phyloP scores from a whole-genome alignment of 2,888 invertebrate species.

The Synanthedon tipuliformis region DNA sequence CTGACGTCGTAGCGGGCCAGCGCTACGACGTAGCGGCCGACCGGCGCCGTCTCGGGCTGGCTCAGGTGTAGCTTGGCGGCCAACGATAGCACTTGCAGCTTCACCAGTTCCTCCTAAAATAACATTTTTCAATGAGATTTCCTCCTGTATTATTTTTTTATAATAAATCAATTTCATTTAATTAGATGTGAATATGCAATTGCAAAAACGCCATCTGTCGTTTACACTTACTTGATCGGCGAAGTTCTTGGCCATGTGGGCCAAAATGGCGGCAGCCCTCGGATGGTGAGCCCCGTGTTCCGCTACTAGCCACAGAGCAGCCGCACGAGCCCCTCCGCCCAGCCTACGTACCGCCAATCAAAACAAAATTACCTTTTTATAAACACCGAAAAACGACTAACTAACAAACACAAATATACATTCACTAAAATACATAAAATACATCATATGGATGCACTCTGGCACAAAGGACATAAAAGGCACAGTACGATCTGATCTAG shows the following conservation, averaged over 20 bases:
- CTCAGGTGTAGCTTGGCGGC: constrained; percentile 93
- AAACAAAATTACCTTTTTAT: no score
- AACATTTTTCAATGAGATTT: no score
- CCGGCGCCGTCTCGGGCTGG: constrained; percentile 83
- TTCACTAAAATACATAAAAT: no score
- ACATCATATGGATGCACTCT: no score
- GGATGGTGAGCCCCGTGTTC: constrained; percentile 51
- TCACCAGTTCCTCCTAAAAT: constrained; percentile 89
- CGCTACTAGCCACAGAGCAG: constrained; percentile 55
- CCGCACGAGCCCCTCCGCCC: constrained; percentile 47
- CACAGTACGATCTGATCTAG: no score
- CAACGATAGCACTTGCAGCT: constrained; percentile 94
- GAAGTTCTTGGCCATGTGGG: constrained; percentile 45
- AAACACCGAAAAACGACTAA: no score
- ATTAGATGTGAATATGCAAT: no score
- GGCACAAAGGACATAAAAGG: no score
- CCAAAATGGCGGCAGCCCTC: constrained; percentile 47
- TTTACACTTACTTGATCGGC: constrained; percentile 39
- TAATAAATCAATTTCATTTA: no score
- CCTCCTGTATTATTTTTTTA: no score
- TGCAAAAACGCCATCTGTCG: neutral
- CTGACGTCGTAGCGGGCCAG: constrained; percentile 97
- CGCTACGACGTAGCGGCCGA: constrained; percentile 94
- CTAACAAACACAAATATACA: no score
- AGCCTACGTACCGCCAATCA: constrained; percentile 18